Evolutionary conservation across 2,797 vertebrate species (phyloP), one percentile per base, ranked within the genome.

Genomic region (Myiothlypis coronata): DNA sequence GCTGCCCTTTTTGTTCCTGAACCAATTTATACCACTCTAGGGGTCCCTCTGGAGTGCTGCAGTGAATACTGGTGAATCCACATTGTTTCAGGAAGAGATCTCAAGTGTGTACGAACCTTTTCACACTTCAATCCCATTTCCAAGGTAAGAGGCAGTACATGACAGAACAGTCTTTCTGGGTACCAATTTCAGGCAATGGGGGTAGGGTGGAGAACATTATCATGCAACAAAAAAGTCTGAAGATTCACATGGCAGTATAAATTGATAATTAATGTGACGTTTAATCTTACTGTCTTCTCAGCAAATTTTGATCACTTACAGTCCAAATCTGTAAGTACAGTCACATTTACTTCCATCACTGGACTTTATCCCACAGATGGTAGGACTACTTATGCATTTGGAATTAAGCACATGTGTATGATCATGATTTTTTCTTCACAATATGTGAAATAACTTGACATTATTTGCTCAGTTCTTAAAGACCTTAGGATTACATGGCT

Each of bases 191-290:
- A 85, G 92, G 9, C 22, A 69, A 2, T 16, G 6, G 5, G 4
- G 1, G 1, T 44, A 6, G 4, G 6, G 5, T 32, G 22, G 12
- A 82, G 9, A 49, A 6, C 8, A 34, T 3, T 49, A 32, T 60
- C 56, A 68, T 57, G 49, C 20, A 39, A 34, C 27, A 60, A 17
- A 35, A 87, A 35, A 16, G 2, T 76, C 28, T 87, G 30, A 34
- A 84, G 43, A n/a, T 18, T 64, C 22, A 21, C 0, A 0, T 22
- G 8, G 6, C 22, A 60, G 24, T 44, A 61, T 34, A 46, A 57
- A 82, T 2, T 61, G 43, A 47, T 15, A 53, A 57, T 14, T 37
- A 76, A 57, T 24, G 5, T 47, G 15, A 5, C 3, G 4, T 44
- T 52, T 67, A 53, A 70, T 44, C 30, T 37, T 39, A 9, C 7